Base-by-base conservation (phyloP, 1,140 invertebrate species). In the Cephus cinctus region DNA sequence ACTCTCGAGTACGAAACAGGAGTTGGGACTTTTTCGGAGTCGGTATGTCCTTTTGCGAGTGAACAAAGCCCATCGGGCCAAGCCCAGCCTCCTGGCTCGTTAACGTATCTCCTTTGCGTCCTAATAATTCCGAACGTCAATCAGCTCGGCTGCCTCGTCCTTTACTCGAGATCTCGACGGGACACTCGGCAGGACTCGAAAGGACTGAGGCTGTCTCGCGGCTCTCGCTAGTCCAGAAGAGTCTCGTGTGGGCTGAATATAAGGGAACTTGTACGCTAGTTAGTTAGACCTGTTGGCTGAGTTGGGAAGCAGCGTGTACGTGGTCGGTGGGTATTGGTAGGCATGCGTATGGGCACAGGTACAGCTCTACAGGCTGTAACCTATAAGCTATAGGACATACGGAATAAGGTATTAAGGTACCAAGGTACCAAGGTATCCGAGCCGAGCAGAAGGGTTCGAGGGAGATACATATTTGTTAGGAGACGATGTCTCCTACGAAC, bases 391-490 rank as follows among this genome's bases (percentile, higher is more conserved):
- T 20, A 32, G 42, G 35, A 43, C 12, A 30, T 27, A 43, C 32
- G 41, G 4, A 5, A 12, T 27, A 31, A 18, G 8, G 18, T 41
- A 22, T 41, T 22, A 27, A n/a, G 25, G 25, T 27, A 27, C n/a
- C 25, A n/a, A 27, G 25, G 25, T 27, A n/a, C n/a, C n/a, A n/a
- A n/a, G n/a, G n/a, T n/a, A n/a, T n/a, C n/a, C n/a, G n/a, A n/a
- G n/a, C n/a, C n/a, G n/a, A n/a, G n/a, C n/a, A n/a, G n/a, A n/a
- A 27, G 25, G 25, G 6, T 27, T 27, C 25, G 54, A 57, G 49
- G 58, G 61, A 68, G 61, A 71, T 73, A 73, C 73, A 71, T 75
- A 75, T 75, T 75, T 75, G 71, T 75, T 74, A 72, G 59, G 69
- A 59, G 65, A 71, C 63, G 57, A 55, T 70, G 64, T 71, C 65